phyloP scores from a whole-genome alignment of 2,888 invertebrate genomes.

The Nasonovia ribisnigri region DNA sequence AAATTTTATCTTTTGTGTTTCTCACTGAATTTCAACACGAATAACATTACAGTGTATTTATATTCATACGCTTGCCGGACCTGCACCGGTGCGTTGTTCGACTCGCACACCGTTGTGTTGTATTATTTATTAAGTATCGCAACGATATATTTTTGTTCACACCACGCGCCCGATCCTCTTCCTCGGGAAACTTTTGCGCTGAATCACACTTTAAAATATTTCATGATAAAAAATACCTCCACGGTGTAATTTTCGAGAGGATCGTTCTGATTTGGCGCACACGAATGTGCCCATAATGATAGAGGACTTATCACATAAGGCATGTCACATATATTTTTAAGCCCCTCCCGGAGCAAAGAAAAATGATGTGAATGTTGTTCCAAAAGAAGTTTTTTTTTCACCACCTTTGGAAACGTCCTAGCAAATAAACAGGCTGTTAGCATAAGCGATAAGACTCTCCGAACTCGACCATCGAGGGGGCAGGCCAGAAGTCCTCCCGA shows the following conservation, averaged over 20 bases:
- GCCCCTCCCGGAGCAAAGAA: conserved; percentile 47
- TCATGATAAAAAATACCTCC: neutral
- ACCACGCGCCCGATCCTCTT: neutral
- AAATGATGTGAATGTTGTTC: conserved; percentile 43
- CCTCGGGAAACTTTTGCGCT: neutral
- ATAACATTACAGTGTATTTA: neutral
- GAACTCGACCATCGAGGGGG: neutral
- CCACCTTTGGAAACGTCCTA: neutral
- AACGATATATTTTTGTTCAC: neutral
- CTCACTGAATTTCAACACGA: neutral
- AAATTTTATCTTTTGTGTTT: neutral
- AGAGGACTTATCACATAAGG: conserved; percentile 7
- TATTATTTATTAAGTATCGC: neutral
- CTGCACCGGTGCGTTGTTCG: neutral
- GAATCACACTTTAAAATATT: conserved; percentile 39
- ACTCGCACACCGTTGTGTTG: neutral
- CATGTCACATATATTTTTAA: conserved; percentile 32
- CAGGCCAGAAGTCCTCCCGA: conserved; percentile 1
- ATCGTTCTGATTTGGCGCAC: conserved; percentile 31
- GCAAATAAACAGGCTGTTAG: neutral
- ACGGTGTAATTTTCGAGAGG: neutral
- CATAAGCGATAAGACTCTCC: conserved; percentile 23
- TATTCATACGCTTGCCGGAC: neutral
- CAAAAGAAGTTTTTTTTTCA: neutral
- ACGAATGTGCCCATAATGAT: conserved; percentile 26